Evolutionary conservation across 1,140 invertebrate genomes (phyloP).

Genomic region (Heliconius himera): DNA sequence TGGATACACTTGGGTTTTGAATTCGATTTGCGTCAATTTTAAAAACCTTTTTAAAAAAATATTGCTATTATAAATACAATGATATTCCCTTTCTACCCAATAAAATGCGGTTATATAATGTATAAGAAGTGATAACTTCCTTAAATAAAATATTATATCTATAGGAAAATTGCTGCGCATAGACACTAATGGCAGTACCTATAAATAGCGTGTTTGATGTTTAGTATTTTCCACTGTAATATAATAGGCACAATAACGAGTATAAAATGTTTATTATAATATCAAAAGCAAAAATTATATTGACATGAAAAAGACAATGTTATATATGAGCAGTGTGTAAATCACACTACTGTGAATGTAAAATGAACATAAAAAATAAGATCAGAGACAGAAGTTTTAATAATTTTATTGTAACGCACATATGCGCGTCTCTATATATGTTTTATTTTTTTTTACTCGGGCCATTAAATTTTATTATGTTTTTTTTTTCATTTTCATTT

Average conservation of each 20-base stretch:
- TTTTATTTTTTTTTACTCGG: background rate
- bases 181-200: background rate
- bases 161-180: background rate
- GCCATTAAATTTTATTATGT: background rate
- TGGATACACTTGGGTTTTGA: too few relatives aligned
- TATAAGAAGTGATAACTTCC: background rate
- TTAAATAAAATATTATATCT: background rate
- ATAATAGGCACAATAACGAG: background rate
- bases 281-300: background rate
- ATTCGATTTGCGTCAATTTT: background rate
- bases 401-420: constrained; percentile 3
- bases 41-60: background rate
- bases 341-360: background rate
- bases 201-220: constrained; percentile 5
- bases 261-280: background rate
- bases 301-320: background rate
- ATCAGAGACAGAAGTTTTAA: constrained; percentile 9
- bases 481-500: background rate
- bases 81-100: background rate
- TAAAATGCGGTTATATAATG: background rate
- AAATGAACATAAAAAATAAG: constrained; percentile 7
- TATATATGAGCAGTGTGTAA: background rate
- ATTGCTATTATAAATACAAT: background rate
- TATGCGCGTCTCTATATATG: background rate
- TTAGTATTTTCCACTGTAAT: background rate